Evolutionary conservation across 2,113 vertebrate genomes (phyloP).

Genomic region (Muscicapa adusta): DNA sequence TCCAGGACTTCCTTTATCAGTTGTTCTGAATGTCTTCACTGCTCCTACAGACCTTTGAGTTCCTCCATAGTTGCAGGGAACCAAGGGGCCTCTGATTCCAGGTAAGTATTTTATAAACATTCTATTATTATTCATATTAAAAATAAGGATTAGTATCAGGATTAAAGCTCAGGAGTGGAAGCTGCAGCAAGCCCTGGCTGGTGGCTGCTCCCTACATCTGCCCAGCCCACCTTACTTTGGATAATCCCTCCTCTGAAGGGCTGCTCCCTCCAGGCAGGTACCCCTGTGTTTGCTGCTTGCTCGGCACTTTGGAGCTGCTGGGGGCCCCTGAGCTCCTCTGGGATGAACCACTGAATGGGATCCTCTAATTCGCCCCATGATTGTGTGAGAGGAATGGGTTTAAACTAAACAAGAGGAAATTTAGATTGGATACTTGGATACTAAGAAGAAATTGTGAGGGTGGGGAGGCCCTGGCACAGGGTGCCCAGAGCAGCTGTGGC

Average conservation of each 20-base stretch:
- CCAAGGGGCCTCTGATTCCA: not conserved
- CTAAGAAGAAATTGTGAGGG: not conserved
- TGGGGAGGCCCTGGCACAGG: not conserved
- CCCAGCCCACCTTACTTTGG: not conserved
- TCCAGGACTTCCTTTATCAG: not conserved
- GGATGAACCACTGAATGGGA: not conserved
- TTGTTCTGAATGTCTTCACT: not conserved
- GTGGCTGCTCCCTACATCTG: not conserved
- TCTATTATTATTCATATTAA: not conserved
- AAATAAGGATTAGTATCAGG: not conserved
- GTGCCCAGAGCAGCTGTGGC: not conserved
- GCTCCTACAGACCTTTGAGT: not conserved
- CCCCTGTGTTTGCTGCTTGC: not conserved
- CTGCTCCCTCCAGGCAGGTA: not conserved
- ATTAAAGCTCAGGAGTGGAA: not conserved
- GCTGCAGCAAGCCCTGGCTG: not conserved
- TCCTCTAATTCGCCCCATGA: not conserved
- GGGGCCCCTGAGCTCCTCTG: not conserved
- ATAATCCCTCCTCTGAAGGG: not conserved
- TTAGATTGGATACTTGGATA: not conserved
- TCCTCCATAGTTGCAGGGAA: not conserved
- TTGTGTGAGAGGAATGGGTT: not conserved
- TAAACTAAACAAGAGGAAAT: not conserved
- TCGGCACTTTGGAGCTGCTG: rapidly evolving
- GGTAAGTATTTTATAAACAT: not conserved